Conservation (phyloP, 2,113 vertebrate genomes). For the Okapia johnstoni region DNA sequence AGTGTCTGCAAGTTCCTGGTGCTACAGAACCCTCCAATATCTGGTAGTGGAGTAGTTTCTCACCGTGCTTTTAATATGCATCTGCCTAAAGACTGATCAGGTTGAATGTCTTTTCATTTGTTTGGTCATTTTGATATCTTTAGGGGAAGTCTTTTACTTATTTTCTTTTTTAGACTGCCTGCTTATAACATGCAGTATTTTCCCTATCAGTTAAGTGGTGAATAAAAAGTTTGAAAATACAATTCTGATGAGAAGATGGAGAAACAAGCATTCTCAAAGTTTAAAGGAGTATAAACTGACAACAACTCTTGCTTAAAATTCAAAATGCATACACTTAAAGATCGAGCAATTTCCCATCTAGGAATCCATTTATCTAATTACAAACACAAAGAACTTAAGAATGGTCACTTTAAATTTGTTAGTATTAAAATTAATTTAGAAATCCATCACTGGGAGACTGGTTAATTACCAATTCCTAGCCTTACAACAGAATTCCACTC, state of each 20-base stretch:
- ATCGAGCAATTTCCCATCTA: background rate
- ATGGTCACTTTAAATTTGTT: background rate
- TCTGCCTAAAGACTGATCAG: background rate
- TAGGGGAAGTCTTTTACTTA: background rate
- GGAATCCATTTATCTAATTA: background rate
- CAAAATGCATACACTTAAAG: background rate
- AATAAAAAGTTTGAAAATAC: background rate
- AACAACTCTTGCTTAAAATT: background rate
- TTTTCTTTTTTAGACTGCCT: background rate
- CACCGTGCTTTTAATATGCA: background rate
- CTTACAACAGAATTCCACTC: background rate
- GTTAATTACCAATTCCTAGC: background rate
- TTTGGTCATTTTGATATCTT: background rate
- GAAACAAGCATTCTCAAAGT: background rate
- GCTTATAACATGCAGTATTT: background rate
- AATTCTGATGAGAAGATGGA: background rate
- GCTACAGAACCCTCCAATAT: background rate
- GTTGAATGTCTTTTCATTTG: background rate
- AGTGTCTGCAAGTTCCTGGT: background rate
- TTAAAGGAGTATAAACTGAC: background rate
- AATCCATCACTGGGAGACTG: background rate
- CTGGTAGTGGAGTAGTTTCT: background rate
- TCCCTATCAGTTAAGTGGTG: background rate
- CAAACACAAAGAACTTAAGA: slow-evolving; percentile 2
- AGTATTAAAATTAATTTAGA: background rate